A percentile compares a stretch with the other conserved stretches of the same genome.
phyloP scores from a whole-genome alignment of 2,113 vertebrate genomes.

The Ammodytes dubius region DNA sequence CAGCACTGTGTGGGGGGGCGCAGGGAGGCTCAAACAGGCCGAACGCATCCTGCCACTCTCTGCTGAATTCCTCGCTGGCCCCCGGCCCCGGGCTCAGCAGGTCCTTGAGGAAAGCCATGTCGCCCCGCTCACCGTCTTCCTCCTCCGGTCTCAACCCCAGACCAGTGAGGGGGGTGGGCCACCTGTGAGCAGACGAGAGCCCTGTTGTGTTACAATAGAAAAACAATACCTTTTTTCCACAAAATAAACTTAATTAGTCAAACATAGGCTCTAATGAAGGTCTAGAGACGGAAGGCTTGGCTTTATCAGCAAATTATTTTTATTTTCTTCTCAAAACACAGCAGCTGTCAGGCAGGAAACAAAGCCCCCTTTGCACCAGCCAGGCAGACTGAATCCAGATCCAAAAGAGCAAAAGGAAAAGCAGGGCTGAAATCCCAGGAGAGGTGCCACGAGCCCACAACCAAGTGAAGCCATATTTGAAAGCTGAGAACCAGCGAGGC shows the following conservation, averaged over 20 bases:
- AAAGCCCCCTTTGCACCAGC: not conserved
- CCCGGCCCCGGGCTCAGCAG: conserved; percentile 80
- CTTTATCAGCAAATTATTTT: too few species aligned
- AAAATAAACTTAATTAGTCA: too few species aligned
- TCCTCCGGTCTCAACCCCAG: conserved; percentile 59
- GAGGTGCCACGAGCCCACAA: not conserved
- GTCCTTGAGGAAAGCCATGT: conserved; percentile 88
- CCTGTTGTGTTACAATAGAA: too few species aligned
- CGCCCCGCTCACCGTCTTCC: conserved; percentile 83
- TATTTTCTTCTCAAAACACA: too few species aligned
- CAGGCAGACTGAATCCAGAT: not conserved
- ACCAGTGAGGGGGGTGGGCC: not conserved
- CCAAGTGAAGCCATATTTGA: conserved; percentile 16
- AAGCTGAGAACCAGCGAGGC: not conserved
- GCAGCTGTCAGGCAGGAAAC: not conserved
- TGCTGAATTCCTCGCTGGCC: conserved; percentile 74
- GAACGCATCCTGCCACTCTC: conserved; percentile 83
- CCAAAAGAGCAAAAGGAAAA: conserved; percentile 1
- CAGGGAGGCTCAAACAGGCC: conserved; percentile 74
- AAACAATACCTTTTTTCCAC: too few species aligned
- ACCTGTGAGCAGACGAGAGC: conserved; percentile 28
- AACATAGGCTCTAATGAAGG: too few species aligned
- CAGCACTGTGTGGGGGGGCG: not conserved
- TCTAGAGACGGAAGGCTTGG: too few species aligned
- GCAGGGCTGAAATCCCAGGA: not conserved